Evolutionary conservation across 2,888 invertebrate species (phyloP), one percentile per base, ranked within the genome.

Genomic region (Argyresthia goedartella): DNA sequence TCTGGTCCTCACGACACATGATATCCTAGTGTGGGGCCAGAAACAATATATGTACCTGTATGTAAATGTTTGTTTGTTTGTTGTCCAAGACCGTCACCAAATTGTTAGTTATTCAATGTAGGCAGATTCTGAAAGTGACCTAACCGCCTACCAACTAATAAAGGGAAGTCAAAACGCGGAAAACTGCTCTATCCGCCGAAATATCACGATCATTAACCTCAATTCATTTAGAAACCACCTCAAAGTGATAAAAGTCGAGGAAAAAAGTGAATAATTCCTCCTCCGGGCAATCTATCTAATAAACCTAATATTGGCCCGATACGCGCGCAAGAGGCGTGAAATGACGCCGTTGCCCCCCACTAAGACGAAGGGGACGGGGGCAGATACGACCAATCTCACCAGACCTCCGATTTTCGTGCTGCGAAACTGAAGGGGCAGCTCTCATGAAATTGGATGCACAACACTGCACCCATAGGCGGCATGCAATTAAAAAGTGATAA

Each of bases 291-390:
- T 81, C 79, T 78, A 80, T 81, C 80, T 84, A 82, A 84, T 85
- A 85, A 82, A 81, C 78, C 77, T 80, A 81, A 82, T 84, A 81
- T 80, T 84, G 81, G 80, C 80, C 78, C 81, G 75, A 80, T 81
- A 77, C 76, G 79, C 81, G 81, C 66, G 71, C 80, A 82, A 82
- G 81, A 77, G 76, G 72, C 84, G 80, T 84, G 79, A 84, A 85
- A 84, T 82, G 76, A 81, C 69, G 71, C 68, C 67, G 66, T 67
- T 59, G 67, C 65, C 64, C 58, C 57, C 64, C 64, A 56, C 35
- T 34, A 13, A 41, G 33, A 43, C 43, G 42, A 43, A 36, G 50
- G 58, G 50, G 55, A 60, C 60, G 66, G 67, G 25, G 64, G 60
- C 61, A 55, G 56, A 55, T 54, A 54, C 54, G 61, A 60, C 76